Evolutionary conservation across 2,113 vertebrate species (phyloP).

Genomic region (Zosterops japonicus): DNA sequence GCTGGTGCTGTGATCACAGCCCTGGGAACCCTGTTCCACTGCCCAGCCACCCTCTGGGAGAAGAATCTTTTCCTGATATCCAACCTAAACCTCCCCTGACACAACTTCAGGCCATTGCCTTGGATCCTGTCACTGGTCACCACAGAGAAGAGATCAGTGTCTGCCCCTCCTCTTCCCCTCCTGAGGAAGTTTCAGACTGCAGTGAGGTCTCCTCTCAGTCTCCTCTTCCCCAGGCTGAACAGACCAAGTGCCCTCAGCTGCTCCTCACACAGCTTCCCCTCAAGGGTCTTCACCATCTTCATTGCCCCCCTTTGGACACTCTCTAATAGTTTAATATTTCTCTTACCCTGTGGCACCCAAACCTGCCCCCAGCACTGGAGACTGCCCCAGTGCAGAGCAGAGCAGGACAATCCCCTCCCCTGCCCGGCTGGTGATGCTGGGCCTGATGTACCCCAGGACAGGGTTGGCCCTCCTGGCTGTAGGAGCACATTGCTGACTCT

Average conservation of each 20-base stretch:
- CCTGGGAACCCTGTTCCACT: not conserved
- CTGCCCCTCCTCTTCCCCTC: not conserved
- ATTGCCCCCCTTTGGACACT: not conserved
- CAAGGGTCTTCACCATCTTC: not conserved
- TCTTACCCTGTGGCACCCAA: not conserved
- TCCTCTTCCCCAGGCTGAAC: not conserved
- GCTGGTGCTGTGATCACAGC: fast-evolving
- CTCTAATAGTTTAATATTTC: not conserved
- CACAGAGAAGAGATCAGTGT: not conserved
- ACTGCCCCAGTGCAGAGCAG: not conserved
- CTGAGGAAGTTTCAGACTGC: fast-evolving
- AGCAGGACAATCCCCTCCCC: not conserved
- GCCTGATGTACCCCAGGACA: not conserved
- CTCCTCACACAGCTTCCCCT: not conserved
- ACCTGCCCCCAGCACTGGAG: not conserved
- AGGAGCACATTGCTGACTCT: not conserved
- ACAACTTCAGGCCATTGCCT: not conserved
- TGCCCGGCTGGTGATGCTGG: fast-evolving
- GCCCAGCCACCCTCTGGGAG: fast-evolving
- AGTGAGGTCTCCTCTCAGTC: not conserved
- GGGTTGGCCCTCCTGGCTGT: fast-evolving
- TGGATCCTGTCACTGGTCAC: fast-evolving
- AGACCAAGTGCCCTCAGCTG: not conserved
- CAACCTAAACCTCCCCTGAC: not conserved
- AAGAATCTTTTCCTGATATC: fast-evolving